Conservation (phyloP, 2,888 invertebrate species). For the Psylliodes chrysocephalus region DNA sequence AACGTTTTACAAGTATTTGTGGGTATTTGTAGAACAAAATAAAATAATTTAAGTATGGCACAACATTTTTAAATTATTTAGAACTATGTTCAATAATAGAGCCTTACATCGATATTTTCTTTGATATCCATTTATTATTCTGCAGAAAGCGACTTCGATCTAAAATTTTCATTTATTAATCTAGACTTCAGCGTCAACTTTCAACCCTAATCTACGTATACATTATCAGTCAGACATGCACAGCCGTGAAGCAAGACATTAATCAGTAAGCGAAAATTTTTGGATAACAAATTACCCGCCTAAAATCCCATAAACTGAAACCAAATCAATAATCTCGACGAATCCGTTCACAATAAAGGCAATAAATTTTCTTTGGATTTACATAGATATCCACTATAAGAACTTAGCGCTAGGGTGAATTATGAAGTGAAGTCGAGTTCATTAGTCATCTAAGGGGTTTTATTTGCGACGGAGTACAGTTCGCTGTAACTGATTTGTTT, state of each 20-base stretch:
- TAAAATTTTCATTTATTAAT: too few species aligned
- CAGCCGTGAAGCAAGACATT: constrained; percentile 10
- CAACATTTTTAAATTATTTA: too few species aligned
- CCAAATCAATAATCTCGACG: constrained; percentile 30
- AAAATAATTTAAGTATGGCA: too few species aligned
- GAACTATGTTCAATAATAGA: too few species aligned
- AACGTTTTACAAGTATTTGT: too few species aligned
- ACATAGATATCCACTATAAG: constrained; percentile 48
- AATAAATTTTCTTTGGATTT: constrained; percentile 45
- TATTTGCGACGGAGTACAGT: constrained; percentile 51
- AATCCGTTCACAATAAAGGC: constrained; percentile 39
- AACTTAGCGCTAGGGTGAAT: constrained; percentile 38
- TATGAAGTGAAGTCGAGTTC: constrained; percentile 43
- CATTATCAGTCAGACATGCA: background rate
- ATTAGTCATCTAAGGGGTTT: constrained; percentile 54
- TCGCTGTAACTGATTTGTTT: constrained; percentile 58
- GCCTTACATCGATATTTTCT: too few species aligned
- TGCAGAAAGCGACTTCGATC: too few species aligned
- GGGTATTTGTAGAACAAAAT: too few species aligned
- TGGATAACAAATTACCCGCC: constrained; percentile 26
- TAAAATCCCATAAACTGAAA: constrained; percentile 30
- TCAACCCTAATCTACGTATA: background rate
- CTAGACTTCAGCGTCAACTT: background rate
- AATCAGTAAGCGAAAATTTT: constrained; percentile 22
- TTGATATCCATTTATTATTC: too few species aligned